Conservation (phyloP, 2,113 vertebrate species). For the Laticauda laticaudata region DNA sequence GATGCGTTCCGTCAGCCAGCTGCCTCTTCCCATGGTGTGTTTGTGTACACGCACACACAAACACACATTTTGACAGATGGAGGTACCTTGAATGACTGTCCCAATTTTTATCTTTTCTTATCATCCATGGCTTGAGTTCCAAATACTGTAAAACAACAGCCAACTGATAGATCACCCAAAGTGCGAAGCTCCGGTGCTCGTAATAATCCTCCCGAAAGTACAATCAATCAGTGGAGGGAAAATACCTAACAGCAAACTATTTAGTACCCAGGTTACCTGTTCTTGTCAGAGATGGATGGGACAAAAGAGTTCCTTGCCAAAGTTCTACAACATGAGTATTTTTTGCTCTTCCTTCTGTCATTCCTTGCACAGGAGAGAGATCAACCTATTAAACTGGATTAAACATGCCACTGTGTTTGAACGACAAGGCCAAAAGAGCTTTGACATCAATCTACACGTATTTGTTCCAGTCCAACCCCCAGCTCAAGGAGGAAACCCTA, state of each 20-base stretch:
- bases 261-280: constrained; percentile 31
- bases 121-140: constrained; percentile 59
- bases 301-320: neutral
- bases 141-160: constrained; percentile 65
- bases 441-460: neutral
- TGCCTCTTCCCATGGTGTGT: constrained; percentile 45
- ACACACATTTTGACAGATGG: constrained; percentile 54
- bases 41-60: neutral
- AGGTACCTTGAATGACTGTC: constrained; percentile 58
- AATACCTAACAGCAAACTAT: constrained; percentile 45
- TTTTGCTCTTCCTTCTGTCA: neutral
- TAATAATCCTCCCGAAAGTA: constrained; percentile 68
- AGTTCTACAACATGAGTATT: neutral
- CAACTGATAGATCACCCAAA: constrained; percentile 70
- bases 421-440: neutral
- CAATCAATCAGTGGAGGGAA: constrained; percentile 65
- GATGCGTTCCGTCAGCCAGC: constrained; percentile 42
- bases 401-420: neutral
- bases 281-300: constrained; percentile 60
- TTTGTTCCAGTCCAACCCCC: neutral
- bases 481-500: too few relatives aligned
- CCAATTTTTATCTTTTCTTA: constrained; percentile 57
- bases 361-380: neutral
- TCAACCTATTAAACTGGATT: neutral
- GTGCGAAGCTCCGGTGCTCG: constrained; percentile 61